Evolutionary conservation across 2,797 vertebrate species (phyloP).

Genomic region (Oreochromis mossambicus): DNA sequence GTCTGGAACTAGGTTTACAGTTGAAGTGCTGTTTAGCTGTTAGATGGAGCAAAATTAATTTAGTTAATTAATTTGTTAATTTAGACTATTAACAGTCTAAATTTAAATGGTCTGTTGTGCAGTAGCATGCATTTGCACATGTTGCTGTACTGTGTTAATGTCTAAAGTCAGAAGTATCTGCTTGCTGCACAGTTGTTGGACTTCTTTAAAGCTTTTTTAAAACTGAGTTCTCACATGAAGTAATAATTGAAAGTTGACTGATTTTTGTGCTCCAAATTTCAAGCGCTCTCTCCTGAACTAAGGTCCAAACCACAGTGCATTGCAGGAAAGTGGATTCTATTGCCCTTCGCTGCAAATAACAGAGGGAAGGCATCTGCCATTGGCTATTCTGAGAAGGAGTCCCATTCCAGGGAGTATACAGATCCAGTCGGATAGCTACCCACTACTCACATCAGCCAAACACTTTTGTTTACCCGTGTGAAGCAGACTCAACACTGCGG

Average conservation of each 20-base stretch:
- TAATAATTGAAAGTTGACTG: not conserved
- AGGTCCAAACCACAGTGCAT: constrained; percentile 19
- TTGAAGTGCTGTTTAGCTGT: not conserved
- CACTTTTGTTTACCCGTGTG: constrained; percentile 35
- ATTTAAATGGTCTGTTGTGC: not conserved
- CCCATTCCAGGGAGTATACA: constrained; percentile 67
- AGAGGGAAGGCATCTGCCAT: constrained; percentile 74
- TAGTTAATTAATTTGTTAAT: not conserved
- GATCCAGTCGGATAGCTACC: constrained; percentile 37
- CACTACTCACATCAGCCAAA: constrained; percentile 40
- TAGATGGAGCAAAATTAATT: not conserved
- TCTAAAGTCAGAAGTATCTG: not conserved
- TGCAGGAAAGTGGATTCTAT: constrained; percentile 66
- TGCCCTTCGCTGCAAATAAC: constrained; percentile 82
- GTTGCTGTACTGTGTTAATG: not conserved
- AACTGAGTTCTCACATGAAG: not conserved
- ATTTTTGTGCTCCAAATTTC: constrained; percentile 6
- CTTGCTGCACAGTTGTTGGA: not conserved
- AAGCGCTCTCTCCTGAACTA: constrained; percentile 14
- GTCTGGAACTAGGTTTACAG: not conserved
- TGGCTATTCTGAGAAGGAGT: constrained; percentile 81
- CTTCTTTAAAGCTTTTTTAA: not conserved
- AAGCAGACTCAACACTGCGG: not conserved
- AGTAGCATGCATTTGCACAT: not conserved
- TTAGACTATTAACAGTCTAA: not conserved